A percentile compares a stretch with the other conserved stretches of the same genome.
Evolutionary conservation across 2,113 vertebrate genomes (phyloP).

Genomic region (Gymnorhina tibicen): DNA sequence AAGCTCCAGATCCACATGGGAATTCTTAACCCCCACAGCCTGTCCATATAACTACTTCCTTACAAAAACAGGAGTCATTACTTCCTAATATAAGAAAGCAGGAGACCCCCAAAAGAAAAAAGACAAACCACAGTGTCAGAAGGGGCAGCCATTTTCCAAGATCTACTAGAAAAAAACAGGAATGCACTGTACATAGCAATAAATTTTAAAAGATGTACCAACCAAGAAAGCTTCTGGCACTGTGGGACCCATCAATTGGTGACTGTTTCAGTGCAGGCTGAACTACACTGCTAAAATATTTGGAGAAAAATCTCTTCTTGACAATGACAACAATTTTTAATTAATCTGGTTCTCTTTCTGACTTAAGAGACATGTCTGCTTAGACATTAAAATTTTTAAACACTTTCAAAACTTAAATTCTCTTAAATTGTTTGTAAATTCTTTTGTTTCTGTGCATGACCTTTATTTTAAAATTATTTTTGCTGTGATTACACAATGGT

Average conservation of each 20-base stretch:
- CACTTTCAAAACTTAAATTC: background rate
- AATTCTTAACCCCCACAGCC: background rate
- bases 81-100: background rate
- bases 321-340: background rate
- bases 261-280: background rate
- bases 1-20: background rate
- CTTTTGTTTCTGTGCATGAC: background rate
- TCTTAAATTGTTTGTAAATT: background rate
- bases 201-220: background rate
- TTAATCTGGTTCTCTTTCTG: background rate
- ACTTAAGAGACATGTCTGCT: background rate
- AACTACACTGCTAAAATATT: background rate
- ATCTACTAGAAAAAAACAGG: background rate
- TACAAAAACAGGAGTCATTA: background rate
- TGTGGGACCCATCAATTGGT: background rate
- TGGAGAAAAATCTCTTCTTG: background rate
- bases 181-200: rapidly evolving
- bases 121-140: background rate
- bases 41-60: background rate
- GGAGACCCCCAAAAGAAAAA: background rate
- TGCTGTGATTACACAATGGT: background rate
- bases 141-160: background rate
- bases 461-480: background rate
- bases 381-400: background rate
- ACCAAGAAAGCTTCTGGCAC: background rate